Percentiles rank a stretch among this genome's conserved stretches.
phyloP scores from a whole-genome alignment of 2,797 vertebrate species.

The Pterois miles region DNA sequence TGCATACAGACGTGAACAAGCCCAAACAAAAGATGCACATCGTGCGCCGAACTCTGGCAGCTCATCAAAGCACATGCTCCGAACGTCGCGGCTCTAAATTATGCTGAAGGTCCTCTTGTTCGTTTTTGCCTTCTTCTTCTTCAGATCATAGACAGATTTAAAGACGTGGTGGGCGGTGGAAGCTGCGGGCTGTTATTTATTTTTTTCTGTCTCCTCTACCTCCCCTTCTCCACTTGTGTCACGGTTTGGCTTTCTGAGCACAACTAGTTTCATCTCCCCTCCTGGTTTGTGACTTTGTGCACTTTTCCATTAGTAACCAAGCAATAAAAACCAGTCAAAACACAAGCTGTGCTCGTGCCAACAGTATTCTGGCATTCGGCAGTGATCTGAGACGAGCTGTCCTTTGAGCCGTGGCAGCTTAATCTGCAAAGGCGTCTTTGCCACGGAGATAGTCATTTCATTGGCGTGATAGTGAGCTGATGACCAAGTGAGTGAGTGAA shows the following conservation, averaged over 20 bases:
- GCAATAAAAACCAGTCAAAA: conserved; percentile 43
- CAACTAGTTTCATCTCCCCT: conserved; percentile 47
- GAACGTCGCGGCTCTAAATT: conserved; percentile 64
- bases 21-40: conserved; percentile 53
- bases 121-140: conserved; percentile 50
- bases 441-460: conserved; percentile 27
- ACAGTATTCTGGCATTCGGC: conserved; percentile 25
- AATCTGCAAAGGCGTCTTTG: conserved; percentile 34
- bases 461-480: conserved; percentile 8
- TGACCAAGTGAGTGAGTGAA: conserved; percentile 11
- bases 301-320: conserved; percentile 21
- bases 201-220: conserved; percentile 30
- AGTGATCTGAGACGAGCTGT: conserved; percentile 39
- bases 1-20: conserved; percentile 28
- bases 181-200: conserved; percentile 68
- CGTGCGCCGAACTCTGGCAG: conserved; percentile 58
- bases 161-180: conserved; percentile 58
- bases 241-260: conserved; percentile 41
- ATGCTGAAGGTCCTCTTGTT: conserved; percentile 71
- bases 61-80: conserved; percentile 66
- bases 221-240: conserved; percentile 52
- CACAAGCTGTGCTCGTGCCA: conserved; percentile 20
- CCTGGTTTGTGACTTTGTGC: conserved; percentile 28
- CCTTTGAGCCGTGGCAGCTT: conserved; percentile 21
- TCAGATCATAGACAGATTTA: conserved; percentile 76